Evolutionary conservation across 1,140 invertebrate species (phyloP).

Genomic region (Plectrocnemia conspersa): DNA sequence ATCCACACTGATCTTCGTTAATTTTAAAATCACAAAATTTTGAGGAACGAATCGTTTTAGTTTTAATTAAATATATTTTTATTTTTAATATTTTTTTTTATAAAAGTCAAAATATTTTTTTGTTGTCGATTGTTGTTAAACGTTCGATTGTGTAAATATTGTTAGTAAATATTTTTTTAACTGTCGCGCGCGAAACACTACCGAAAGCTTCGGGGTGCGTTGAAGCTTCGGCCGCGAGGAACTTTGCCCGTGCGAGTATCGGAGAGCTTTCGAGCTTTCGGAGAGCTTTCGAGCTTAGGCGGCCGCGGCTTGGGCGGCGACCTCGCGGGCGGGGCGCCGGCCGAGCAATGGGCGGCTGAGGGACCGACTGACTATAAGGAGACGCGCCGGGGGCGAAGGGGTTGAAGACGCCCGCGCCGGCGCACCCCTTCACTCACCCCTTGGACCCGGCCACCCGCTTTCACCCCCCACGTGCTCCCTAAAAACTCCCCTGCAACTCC

Average conservation of each 20-base stretch:
- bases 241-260: conserved; percentile 7
- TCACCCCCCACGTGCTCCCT: conserved; percentile 4
- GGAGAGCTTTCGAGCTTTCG: conserved; percentile 3
- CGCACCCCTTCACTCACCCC: conserved; percentile 18
- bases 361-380: conserved; percentile 27
- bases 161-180: no score
- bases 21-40: conserved; percentile 37
- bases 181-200: no score
- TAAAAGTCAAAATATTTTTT: not conserved
- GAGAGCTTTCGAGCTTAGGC: conserved; percentile 8
- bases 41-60: conserved; percentile 36
- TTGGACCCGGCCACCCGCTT: not conserved
- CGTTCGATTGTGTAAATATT: no score
- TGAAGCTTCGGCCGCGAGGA: conserved; percentile 5
- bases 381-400: conserved; percentile 24
- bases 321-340: conserved; percentile 30
- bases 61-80: conserved; percentile 21
- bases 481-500: not conserved
- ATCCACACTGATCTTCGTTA: conserved; percentile 34
- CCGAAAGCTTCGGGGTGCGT: not conserved
- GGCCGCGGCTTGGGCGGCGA: conserved; percentile 22
- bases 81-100: conserved; percentile 6
- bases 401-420: conserved; percentile 26
- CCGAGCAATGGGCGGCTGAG: conserved; percentile 31
- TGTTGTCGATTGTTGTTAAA: not conserved